Conservation (phyloP, 2,113 vertebrate species). For the Galbula dea region DNA sequence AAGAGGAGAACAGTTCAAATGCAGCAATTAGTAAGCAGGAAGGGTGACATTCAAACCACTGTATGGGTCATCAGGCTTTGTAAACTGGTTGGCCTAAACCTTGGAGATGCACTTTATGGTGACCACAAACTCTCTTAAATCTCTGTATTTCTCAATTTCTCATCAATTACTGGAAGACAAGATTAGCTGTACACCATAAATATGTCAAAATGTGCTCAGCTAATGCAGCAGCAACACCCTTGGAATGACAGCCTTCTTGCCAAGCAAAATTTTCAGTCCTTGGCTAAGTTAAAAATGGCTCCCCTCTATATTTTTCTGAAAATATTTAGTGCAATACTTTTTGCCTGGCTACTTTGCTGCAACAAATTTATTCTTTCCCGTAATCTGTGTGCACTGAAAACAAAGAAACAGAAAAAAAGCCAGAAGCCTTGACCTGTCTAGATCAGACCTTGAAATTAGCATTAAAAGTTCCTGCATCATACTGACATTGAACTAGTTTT, state of each 20-base stretch:
- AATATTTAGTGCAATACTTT: background rate
- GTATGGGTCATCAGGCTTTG: accelerated
- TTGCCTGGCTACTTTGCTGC: background rate
- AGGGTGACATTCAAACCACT: background rate
- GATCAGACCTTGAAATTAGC: background rate
- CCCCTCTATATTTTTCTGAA: background rate
- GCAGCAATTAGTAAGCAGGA: background rate
- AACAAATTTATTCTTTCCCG: background rate
- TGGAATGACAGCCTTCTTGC: background rate
- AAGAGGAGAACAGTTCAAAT: background rate
- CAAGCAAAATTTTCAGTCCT: background rate
- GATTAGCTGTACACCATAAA: background rate
- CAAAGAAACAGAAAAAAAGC: background rate
- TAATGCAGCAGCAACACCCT: background rate
- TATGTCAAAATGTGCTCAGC: background rate
- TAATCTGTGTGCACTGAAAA: background rate
- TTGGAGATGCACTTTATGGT: background rate
- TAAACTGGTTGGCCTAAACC: background rate
- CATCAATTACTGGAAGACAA: background rate
- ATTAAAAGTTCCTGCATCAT: background rate
- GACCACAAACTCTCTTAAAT: background rate
- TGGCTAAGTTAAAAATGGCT: background rate
- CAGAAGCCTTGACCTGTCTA: background rate
- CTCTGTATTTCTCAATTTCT: background rate
- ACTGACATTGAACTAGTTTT: background rate